Base-by-base conservation (phyloP, 2,888 invertebrate species). In the Arenicola marina region DNA sequence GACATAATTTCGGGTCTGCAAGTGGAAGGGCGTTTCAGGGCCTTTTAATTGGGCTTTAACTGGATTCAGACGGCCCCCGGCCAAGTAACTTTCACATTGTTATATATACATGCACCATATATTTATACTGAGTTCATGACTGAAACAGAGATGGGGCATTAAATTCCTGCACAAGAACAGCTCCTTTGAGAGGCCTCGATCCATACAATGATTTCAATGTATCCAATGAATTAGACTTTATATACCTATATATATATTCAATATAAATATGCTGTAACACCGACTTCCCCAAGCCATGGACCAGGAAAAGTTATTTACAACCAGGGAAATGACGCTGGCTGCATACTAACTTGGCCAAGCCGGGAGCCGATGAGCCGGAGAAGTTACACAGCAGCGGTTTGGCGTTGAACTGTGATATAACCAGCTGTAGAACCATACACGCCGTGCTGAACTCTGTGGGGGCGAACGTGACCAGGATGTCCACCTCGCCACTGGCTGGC, bases 401-500 rank as follows among this genome's bases (percentile, higher is more conserved):
- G 2, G 77, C 75, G 65, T 82, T 81, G 65, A 82, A 83, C 76
- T 83, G 82, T 4, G 82, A 82, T 43, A 81, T 77, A n/a, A 71
- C 74, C 28, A 83, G 73, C 69, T 82, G 78, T 38, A 83, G 62
- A 31, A 70, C 73, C 76, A 81, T 77, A 18, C 71, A 67, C 0
- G 81, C 78, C 33, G 83, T 82, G 61, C 75, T 77, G 67, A 82
- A 83, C 63, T 78, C 78, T 18, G 75, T 72, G 2, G 83, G 83
- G 15, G 77, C 69, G 71, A 79, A 82, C 11, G 79, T 80, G 32
- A 83, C 80, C 1, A 68, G 70, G 1, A 83, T 73, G 53, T 78
- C 76, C 21, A 75, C 74, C 59, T 76, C 75, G 11, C 78, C 76
- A 72, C 79, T 77, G 38, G 78, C 80, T 34, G 82, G 81, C 43